A percentile compares a stretch with the other conserved stretches of the same genome.
Evolutionary conservation across 2,888 invertebrate genomes (phyloP).

Genomic region (Drosophila melanocephala): DNA sequence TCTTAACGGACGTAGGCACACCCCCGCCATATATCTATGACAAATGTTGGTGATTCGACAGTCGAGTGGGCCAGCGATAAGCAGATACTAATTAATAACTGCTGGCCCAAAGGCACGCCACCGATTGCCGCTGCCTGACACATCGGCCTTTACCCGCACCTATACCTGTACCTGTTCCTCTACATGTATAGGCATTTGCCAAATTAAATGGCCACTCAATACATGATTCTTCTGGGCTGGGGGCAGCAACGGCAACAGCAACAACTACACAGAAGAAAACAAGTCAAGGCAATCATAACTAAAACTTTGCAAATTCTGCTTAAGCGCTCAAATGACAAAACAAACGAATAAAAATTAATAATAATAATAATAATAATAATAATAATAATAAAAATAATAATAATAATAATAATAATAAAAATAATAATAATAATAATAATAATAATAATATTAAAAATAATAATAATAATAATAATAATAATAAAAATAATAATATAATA

Average conservation of each 20-base stretch:
- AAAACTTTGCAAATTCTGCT: background rate
- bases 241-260: slow-evolving; percentile 1
- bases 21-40: slow-evolving; percentile 68
- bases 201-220: slow-evolving; percentile 56
- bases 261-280: background rate
- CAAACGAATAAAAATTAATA: background rate
- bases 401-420: no score
- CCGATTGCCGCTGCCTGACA: slow-evolving; percentile 60
- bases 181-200: slow-evolving; percentile 45
- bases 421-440: no score
- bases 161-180: background rate
- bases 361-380: no score
- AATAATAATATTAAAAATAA: no score
- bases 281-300: background rate
- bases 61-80: slow-evolving; percentile 68
- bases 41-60: slow-evolving; percentile 52
- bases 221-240: slow-evolving; percentile 18
- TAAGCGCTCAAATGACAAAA: background rate
- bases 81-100: slow-evolving; percentile 78
- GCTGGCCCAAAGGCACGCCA: slow-evolving; percentile 32
- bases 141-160: slow-evolving; percentile 37
- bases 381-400: no score
- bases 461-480: no score
- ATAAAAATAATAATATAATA: no score
- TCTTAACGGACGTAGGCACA: slow-evolving; percentile 34